Evolutionary conservation across 2,797 vertebrate genomes (phyloP).

Genomic region (Crenuchus spilurus): DNA sequence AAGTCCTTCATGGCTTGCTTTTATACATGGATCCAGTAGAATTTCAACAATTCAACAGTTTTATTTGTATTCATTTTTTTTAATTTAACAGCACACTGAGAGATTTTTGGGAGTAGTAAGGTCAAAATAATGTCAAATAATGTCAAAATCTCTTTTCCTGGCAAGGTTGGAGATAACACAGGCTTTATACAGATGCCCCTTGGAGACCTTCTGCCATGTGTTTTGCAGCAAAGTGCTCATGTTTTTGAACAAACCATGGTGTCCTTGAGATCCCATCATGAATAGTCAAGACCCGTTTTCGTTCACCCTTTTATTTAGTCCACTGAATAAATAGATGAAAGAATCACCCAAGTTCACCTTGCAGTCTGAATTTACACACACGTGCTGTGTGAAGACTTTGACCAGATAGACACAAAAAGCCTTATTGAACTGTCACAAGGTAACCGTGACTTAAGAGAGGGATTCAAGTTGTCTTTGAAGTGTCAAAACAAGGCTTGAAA

Average conservation of each 20-base stretch:
- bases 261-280: slow-evolving; percentile 38
- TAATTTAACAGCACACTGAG: background rate
- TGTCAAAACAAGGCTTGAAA: slow-evolving; percentile 7
- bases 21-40: background rate
- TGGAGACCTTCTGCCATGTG: slow-evolving; percentile 11
- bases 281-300: slow-evolving; percentile 47
- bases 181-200: slow-evolving; percentile 4
- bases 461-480: background rate
- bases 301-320: slow-evolving; percentile 34
- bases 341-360: slow-evolving; percentile 48
- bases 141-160: background rate
- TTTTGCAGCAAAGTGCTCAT: slow-evolving; percentile 8
- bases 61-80: too few species aligned
- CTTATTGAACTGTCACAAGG: slow-evolving; percentile 13
- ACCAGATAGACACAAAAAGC: slow-evolving; percentile 1
- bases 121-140: background rate
- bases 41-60: too few species aligned
- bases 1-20: too few species aligned
- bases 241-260: slow-evolving; percentile 41
- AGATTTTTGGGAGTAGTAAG: background rate
- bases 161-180: background rate
- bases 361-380: slow-evolving; percentile 34
- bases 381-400: slow-evolving; percentile 38
- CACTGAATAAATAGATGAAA: slow-evolving; percentile 44
- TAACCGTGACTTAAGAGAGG: slow-evolving; percentile 7